These are phyloP conservation scores for Corythornis madagascariensis DNA, from an alignment of 2,113 vertebrate species.

Conservation along the genomic window DNA sequence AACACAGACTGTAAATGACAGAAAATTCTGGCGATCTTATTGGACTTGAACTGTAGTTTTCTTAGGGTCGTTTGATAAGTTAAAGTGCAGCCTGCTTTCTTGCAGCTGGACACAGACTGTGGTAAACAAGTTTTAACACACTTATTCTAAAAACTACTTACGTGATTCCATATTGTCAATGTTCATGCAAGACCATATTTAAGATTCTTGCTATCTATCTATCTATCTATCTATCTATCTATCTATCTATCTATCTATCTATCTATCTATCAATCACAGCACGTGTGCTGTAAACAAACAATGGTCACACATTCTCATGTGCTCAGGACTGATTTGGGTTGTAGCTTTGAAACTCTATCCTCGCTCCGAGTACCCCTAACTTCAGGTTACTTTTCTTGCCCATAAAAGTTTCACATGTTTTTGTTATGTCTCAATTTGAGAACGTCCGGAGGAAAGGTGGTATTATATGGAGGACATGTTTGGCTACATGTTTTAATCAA, in stretches of 20 bases:
- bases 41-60: slow-evolving; percentile 56
- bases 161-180: neutral
- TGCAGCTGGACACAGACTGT: slow-evolving; percentile 13
- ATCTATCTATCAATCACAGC: neutral
- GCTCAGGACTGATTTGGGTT: slow-evolving; percentile 14
- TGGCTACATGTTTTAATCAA: slow-evolving; percentile 11
- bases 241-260: neutral
- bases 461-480: neutral
- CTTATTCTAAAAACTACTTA: neutral
- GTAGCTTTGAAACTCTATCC: slow-evolving; percentile 64
- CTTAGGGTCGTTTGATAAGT: slow-evolving; percentile 29
- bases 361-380: slow-evolving; percentile 13
- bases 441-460: neutral
- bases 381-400: slow-evolving; percentile 62
- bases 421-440: slow-evolving; percentile 67
- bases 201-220: neutral
- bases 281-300: slow-evolving; percentile 48
- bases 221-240: neutral
- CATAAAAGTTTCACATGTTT: slow-evolving; percentile 66
- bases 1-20: slow-evolving; percentile 54
- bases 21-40: slow-evolving; percentile 57
- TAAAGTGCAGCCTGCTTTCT: slow-evolving; percentile 8
- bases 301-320: slow-evolving; percentile 20
- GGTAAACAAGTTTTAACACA: slow-evolving; percentile 14
- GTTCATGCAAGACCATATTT: neutral